These are phyloP conservation scores for Acrocera orbiculus DNA, from an alignment of 2,888 invertebrate species.

Conservation along the genomic window DNA sequence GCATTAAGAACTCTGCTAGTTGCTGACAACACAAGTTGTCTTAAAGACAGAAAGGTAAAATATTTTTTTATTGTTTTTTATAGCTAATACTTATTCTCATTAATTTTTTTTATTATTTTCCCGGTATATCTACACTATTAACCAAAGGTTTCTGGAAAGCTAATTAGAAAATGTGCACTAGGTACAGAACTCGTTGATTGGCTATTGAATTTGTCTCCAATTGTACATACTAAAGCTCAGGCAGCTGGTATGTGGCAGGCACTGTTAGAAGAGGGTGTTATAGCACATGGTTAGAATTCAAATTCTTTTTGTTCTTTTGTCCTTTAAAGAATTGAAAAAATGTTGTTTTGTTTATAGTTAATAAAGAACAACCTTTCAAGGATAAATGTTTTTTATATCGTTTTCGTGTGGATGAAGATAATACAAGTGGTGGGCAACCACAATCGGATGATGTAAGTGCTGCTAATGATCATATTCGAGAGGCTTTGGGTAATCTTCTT, in stretches of 20 bases:
- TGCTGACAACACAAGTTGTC: constrained; percentile 41
- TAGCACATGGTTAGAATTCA: constrained; percentile 40
- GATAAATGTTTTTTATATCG: constrained; percentile 70
- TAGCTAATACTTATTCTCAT: not conserved
- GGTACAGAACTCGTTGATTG: constrained; percentile 70
- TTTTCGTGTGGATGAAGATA: constrained; percentile 57
- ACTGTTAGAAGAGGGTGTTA: constrained; percentile 58
- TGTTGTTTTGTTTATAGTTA: constrained; percentile 34
- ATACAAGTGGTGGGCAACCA: constrained; percentile 37
- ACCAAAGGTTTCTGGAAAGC: constrained; percentile 38
- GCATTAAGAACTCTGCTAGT: constrained; percentile 49
- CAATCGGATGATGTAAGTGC: constrained; percentile 41
- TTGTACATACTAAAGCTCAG: constrained; percentile 46
- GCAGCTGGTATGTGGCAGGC: constrained; percentile 74
- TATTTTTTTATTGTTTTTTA: too few species aligned
- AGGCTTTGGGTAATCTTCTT: constrained; percentile 45
- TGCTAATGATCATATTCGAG: constrained; percentile 51
- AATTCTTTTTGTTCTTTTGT: constrained; percentile 4
- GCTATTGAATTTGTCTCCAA: constrained; percentile 45
- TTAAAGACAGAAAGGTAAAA: constrained; percentile 42
- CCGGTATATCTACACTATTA: too few species aligned
- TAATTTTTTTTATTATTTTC: not conserved
- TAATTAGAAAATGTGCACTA: constrained; percentile 51
- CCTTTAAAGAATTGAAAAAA: too few species aligned
- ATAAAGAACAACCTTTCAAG: constrained; percentile 61